phyloP scores from a whole-genome alignment of 2,888 invertebrate species.

The Ophonus ardosiacus region DNA sequence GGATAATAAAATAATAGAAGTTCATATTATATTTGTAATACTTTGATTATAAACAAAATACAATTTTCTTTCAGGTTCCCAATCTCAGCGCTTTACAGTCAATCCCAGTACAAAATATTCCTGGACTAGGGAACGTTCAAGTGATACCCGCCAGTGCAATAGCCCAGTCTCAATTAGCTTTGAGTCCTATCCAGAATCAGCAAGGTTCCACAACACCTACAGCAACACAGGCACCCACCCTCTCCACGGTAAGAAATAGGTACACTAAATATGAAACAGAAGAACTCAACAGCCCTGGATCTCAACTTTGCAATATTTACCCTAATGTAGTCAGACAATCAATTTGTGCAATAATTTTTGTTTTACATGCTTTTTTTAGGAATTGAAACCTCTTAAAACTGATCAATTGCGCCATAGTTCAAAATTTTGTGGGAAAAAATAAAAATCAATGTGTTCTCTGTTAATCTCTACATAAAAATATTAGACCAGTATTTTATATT shows the following conservation, averaged over 20 bases:
- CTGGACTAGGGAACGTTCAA: conserved; percentile 90
- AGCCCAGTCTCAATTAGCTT: conserved; percentile 68
- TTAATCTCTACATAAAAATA: no score
- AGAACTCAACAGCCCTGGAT: no score
- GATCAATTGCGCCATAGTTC: no score
- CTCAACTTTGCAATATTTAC: no score
- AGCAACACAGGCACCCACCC: conserved; percentile 66
- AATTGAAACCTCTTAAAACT: no score
- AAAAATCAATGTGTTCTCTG: no score
- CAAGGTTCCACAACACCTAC: conserved; percentile 66
- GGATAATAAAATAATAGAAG: not conserved
- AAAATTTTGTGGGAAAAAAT: no score
- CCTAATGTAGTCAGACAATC: no score
- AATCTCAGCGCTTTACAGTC: conserved; percentile 80
- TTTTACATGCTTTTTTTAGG: no score
- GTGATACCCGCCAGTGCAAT: conserved; percentile 84
- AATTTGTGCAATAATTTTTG: no score
- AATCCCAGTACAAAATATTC: conserved; percentile 82
- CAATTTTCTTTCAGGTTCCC: conserved; percentile 43
- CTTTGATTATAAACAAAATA: not conserved
- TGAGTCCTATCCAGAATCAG: conserved; percentile 68
- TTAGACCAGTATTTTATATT: no score
- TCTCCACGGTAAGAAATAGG: conserved; percentile 53
- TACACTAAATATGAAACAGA: no score
- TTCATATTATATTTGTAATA: not conserved